Evolutionary conservation across 92 coral and sea anemone genomes (phyloP).

Genomic region (Bergia puertoricense): DNA sequence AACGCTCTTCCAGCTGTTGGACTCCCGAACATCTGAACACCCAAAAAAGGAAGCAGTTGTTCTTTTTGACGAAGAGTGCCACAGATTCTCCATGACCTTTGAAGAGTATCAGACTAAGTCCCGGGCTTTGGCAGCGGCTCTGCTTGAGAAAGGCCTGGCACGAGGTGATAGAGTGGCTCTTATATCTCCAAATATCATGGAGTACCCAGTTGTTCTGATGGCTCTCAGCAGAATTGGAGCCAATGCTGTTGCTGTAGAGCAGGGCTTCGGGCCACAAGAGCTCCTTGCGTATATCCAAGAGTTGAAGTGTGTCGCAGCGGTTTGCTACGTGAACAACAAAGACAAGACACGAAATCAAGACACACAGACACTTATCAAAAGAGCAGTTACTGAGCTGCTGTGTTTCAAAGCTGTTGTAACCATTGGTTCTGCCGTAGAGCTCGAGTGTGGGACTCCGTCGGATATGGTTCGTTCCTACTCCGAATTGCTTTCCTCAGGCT

Average conservation of each 20-base stretch:
- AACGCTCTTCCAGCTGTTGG: slow-evolving; percentile 7
- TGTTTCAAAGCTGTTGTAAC: neutral
- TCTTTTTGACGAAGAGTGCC: neutral
- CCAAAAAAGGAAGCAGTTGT: slow-evolving; percentile 4
- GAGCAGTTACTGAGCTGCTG: neutral
- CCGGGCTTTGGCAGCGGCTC: slow-evolving; percentile 9
- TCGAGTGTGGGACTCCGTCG: neutral
- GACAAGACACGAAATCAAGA: neutral
- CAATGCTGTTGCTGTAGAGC: neutral
- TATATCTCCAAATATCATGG: slow-evolving; percentile 1
- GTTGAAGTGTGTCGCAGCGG: neutral
- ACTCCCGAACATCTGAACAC: neutral
- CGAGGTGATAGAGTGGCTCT: neutral
- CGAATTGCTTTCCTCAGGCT: neutral
- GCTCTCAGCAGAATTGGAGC: slow-evolving; percentile 10
- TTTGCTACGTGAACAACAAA: neutral
- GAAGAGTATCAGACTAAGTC: slow-evolving; percentile 3
- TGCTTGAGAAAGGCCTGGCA: slow-evolving; percentile 17
- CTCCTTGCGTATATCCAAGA: neutral
- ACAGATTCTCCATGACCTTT: slow-evolving; percentile 1
- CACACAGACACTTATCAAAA: neutral
- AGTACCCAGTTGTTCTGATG: slow-evolving; percentile 5
- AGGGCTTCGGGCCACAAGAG: neutral
- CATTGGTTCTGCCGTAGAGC: neutral
- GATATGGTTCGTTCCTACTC: neutral